phyloP scores from a whole-genome alignment of 2,888 invertebrate species.

The Invenusta paracnida region DNA sequence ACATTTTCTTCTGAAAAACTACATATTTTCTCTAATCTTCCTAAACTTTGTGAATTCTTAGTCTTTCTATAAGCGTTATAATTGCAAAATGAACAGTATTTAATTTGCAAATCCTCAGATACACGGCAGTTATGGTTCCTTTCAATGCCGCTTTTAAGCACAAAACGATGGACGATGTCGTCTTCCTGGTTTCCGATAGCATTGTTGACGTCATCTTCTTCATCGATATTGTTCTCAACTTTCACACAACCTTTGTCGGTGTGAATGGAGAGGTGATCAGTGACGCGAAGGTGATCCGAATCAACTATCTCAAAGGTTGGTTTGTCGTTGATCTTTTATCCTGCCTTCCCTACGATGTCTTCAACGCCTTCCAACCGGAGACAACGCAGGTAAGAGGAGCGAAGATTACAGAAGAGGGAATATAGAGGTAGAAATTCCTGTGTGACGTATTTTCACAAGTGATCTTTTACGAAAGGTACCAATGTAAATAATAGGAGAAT shows the following conservation, averaged over 20 bases:
- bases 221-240: constrained; percentile 98
- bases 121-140: constrained; percentile 96
- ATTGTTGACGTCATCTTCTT: constrained; percentile 99
- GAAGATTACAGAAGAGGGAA: too few species aligned
- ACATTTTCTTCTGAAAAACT: too few species aligned
- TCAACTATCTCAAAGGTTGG: constrained; percentile 98
- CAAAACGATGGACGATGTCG: constrained; percentile 70
- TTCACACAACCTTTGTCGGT: constrained; percentile 99
- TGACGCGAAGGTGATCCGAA: constrained; percentile 72
- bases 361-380: constrained; percentile 89
- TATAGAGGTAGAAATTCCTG: too few species aligned
- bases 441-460: too few species aligned
- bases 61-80: too few species aligned
- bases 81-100: too few species aligned
- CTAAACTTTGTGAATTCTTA: too few species aligned
- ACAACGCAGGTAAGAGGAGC: constrained; percentile 33
- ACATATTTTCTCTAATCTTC: too few species aligned
- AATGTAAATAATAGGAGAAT: too few species aligned
- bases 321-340: constrained; percentile 97
- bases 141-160: constrained; percentile 99
- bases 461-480: too few species aligned
- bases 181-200: constrained; percentile 65
- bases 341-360: constrained; percentile 98
- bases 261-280: constrained; percentile 78
- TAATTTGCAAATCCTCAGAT: too few species aligned